phyloP scores from a whole-genome alignment of 2,113 vertebrate genomes.

The pig (Sus scrofa) region DNA sequence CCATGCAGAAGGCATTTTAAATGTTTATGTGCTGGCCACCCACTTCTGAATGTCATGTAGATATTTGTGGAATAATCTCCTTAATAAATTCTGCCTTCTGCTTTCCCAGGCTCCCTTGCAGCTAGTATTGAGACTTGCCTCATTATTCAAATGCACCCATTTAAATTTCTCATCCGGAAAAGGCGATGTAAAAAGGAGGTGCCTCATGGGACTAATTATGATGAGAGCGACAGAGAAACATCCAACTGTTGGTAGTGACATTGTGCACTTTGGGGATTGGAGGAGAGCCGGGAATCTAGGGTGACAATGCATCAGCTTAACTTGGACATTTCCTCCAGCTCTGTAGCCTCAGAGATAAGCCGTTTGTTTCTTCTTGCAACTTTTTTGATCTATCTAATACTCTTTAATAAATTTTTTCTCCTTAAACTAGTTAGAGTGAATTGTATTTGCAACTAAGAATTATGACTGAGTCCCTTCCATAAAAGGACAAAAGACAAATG shows the following conservation, averaged over 20 bases:
- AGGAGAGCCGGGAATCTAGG: neutral
- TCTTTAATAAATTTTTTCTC: neutral
- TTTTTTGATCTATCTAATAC: neutral
- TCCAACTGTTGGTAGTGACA: neutral
- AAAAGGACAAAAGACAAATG: constrained; percentile 43
- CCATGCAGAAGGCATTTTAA: neutral
- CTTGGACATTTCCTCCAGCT: neutral
- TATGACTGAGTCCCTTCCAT: neutral
- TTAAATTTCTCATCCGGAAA: neutral
- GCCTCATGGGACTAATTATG: neutral
- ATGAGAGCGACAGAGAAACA: neutral
- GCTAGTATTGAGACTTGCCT: neutral
- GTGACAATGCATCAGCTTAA: neutral
- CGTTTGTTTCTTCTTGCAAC: neutral
- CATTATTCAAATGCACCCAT: neutral
- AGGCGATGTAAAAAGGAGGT: neutral
- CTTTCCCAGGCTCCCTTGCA: neutral
- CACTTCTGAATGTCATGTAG: neutral
- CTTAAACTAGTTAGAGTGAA: neutral
- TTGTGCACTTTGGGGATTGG: rapidly evolving
- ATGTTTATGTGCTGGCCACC: neutral
- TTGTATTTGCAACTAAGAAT: constrained; percentile 16
- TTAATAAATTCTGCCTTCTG: neutral
- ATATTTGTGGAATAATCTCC: neutral
- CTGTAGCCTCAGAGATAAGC: neutral